Percentiles rank a stretch among this genome's conserved stretches.
These are phyloP conservation scores for Endotricha flammealis DNA, from an alignment of 2,888 invertebrate species.

Conservation along the genomic window DNA sequence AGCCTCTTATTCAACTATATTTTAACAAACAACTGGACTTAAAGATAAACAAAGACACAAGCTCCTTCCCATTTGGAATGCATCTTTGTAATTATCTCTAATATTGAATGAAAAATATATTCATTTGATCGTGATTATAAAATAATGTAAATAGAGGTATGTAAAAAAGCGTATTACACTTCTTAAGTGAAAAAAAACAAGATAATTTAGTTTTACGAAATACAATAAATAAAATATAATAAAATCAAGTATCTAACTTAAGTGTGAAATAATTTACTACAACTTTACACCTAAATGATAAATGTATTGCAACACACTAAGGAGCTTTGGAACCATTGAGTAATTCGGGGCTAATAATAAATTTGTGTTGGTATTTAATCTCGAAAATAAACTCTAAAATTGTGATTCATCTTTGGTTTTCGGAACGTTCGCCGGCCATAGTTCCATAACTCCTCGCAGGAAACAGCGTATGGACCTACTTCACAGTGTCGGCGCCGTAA, in stretches of 20 bases:
- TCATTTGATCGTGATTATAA: conserved; percentile 74
- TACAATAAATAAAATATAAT: conserved; percentile 71
- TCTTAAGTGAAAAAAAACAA: conserved; percentile 68
- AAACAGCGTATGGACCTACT: conserved; percentile 7
- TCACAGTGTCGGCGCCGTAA: conserved; percentile 15
- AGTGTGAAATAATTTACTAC: conserved; percentile 76
- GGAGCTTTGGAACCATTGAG: conserved; percentile 74
- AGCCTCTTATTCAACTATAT: conserved; percentile 64
- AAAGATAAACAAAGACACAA: conserved; percentile 63
- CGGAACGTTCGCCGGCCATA: conserved; percentile 49
- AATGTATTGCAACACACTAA: conserved; percentile 74
- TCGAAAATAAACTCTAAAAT: conserved; percentile 62
- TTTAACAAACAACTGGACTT: conserved; percentile 65
- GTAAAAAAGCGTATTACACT: conserved; percentile 75
- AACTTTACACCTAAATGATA: conserved; percentile 72
- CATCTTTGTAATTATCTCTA: conserved; percentile 61
- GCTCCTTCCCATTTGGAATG: conserved; percentile 62
- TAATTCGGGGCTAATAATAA: conserved; percentile 54
- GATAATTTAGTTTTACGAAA: conserved; percentile 65
- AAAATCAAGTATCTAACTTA: conserved; percentile 71
- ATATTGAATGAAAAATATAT: conserved; percentile 60
- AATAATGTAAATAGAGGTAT: conserved; percentile 70
- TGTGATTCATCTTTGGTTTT: conserved; percentile 76
- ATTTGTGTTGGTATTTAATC: conserved; percentile 61
- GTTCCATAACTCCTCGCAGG: conserved; percentile 71